Percentiles rank a stretch among this genome's conserved stretches.
Conservation (phyloP, 2,113 vertebrate genomes). For the Cyanoramphus novaezelandiae region DNA sequence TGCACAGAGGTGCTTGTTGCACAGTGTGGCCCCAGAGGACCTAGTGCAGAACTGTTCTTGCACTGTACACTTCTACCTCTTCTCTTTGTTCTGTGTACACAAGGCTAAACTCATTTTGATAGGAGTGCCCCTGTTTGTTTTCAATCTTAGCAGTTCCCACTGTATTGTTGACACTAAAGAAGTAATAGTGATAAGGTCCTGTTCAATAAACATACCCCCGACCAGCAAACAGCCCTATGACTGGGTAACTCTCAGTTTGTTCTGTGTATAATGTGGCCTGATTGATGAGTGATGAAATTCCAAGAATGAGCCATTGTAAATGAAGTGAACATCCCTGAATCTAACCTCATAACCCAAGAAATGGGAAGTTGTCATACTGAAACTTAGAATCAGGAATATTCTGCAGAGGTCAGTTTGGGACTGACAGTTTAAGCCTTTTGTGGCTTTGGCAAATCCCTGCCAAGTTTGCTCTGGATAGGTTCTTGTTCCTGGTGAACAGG, state of each 20-base stretch:
- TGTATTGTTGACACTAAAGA: slow-evolving; percentile 38
- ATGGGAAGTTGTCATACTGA: neutral
- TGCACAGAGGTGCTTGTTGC: neutral
- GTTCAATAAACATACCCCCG: neutral
- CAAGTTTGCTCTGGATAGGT: neutral
- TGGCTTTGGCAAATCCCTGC: neutral
- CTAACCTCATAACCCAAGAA: neutral
- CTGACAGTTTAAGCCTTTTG: neutral
- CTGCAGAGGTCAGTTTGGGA: neutral
- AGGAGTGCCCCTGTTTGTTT: slow-evolving; percentile 1
- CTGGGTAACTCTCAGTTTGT: neutral
- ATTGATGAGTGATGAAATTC: neutral
- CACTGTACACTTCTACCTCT: neutral
- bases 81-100: neutral
- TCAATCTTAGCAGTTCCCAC: neutral
- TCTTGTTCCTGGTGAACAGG: neutral
- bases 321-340: neutral
- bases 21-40: neutral
- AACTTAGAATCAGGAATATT: neutral
- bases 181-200: slow-evolving; percentile 9
- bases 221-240: neutral
- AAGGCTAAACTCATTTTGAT: neutral
- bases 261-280: neutral
- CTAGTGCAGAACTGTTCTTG: neutral
- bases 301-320: neutral